Base-by-base conservation (phyloP, 2,797 vertebrate genomes). In the Cuniculus paca region DNA sequence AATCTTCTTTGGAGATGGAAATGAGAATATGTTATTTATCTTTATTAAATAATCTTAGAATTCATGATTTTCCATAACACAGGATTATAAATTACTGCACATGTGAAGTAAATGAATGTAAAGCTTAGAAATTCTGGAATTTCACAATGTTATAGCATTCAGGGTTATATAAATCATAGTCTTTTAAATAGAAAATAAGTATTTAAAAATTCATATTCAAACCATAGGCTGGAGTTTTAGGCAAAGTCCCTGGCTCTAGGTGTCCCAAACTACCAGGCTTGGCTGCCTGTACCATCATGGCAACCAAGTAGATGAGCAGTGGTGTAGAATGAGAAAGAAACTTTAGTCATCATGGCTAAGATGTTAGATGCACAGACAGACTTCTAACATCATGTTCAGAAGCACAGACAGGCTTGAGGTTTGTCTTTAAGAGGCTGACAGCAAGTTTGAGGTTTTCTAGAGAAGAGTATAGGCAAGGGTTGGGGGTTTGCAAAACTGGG, bases 31-130 rank as follows among this genome's bases (percentile, higher is more conserved):
- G 1, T 63, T 77, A 42, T 54, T 92, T 85, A 63, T 77, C 6
- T 70, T 61, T 81, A 56, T 78, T 88, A 94, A 91, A 54, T 81
- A 68, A 52, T 42, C 16, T 91, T 24, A 72, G 10, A 92, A 48
- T 4, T 86, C 31, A 58, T 14, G 65, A 60, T 39, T 54, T 74
- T 94, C 11, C 31, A 50, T 34, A 56, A 19, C 39, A 4, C n/a
- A 92, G 42, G 24, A 70, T 84, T 82, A 31, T 6, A 45, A 14
- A 13, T 95, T n/a, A 60, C 61, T 9, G 52, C 1, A 42, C 48
- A 60, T 65, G 28, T 42, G 90, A 72, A 84, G 3, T 50, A 70
- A 92, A 65, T 85, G 19, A 88, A 90, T 19, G 9, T 72, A 82
- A 88, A 54, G 52, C 36, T 92, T 54, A 85, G 34, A 70, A 94